Percentiles rank a stretch among this genome's conserved stretches.
Conservation (phyloP, 2,888 invertebrate species). For the Polia nebulosa region DNA sequence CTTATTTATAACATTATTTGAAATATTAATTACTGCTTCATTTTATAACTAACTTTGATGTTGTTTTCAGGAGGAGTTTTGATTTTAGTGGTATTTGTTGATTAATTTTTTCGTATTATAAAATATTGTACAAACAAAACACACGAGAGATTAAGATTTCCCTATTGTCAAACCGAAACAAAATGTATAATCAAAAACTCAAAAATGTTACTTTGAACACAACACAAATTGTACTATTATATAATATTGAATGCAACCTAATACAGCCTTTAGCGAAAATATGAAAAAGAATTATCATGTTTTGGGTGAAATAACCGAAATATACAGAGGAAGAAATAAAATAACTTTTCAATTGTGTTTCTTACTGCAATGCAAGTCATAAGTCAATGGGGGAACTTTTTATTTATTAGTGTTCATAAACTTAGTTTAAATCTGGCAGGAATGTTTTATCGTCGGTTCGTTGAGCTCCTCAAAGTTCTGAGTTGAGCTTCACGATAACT, state of each 20-base stretch:
- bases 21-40: no score
- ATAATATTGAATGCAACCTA: neutral
- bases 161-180: no score
- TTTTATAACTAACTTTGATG: no score
- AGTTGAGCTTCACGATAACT: no score
- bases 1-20: no score
- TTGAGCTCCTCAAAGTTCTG: no score
- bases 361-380: constrained; percentile 24
- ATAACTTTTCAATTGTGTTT: constrained; percentile 35
- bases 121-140: no score
- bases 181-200: neutral
- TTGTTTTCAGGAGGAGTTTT: no score
- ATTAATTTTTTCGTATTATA: no score
- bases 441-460: no score
- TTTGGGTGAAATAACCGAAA: neutral
- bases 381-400: constrained; percentile 27
- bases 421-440: constrained; percentile 3
- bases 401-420: constrained; percentile 44
- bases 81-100: no score
- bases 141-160: no score
- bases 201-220: neutral
- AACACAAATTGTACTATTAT: neutral
- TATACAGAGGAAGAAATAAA: constrained; percentile 24
- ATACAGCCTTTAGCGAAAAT: neutral
- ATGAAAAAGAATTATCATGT: neutral